Conservation (phyloP, 2,797 vertebrate genomes). For the Hippopotamyrus pictus region DNA sequence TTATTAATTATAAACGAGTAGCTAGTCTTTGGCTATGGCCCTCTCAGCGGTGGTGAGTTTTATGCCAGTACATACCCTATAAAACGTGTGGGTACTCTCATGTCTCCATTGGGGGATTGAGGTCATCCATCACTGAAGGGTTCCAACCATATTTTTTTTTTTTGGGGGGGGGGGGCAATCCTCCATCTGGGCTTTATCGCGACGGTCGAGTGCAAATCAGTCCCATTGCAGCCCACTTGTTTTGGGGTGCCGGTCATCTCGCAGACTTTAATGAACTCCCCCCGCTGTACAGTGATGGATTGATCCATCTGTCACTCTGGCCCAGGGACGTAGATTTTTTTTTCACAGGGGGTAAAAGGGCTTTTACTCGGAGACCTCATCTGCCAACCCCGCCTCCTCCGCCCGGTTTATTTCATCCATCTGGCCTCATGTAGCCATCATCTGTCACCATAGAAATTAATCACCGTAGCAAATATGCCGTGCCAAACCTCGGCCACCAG, state of each 20-base stretch:
- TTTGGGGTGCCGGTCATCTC: not conserved
- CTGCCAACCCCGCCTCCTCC: not conserved
- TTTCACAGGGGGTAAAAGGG: not conserved
- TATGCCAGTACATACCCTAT: not conserved
- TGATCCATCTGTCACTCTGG: constrained; percentile 7
- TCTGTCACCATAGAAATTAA: not conserved
- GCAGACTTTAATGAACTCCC: constrained; percentile 3
- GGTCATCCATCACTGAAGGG: not conserved
- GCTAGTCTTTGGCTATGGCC: not conserved
- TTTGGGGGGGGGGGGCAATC: not conserved
- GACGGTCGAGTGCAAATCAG: not conserved
- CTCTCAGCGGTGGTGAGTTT: not conserved
- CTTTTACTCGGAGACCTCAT: not conserved
- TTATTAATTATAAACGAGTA: not conserved
- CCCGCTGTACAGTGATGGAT: constrained; percentile 7
- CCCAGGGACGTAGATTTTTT: not conserved
- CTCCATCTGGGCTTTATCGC: not conserved
- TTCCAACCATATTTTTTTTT: not conserved
- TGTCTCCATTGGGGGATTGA: not conserved
- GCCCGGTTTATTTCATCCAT: not conserved
- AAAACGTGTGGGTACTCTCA: not conserved
- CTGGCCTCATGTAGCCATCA: not conserved
- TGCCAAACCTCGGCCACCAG: not conserved
- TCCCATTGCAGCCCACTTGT: not conserved
- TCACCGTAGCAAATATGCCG: not conserved